These are phyloP conservation scores for Muricea muricata DNA, from an alignment of 92 coral and sea anemone genomes.

Conservation along the genomic window DNA sequence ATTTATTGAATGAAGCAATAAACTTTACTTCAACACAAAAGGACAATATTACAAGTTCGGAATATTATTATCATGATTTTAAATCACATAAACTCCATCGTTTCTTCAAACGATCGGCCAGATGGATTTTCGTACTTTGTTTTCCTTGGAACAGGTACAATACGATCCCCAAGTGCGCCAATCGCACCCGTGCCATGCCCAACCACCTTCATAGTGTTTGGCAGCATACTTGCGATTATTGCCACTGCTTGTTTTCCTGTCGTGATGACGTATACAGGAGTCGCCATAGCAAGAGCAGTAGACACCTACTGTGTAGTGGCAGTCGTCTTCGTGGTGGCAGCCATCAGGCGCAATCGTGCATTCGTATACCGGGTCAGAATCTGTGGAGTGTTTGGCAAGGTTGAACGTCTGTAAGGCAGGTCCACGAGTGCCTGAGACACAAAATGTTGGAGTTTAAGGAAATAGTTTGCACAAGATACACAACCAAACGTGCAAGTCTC, in stretches of 20 bases:
- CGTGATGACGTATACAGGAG: constrained; percentile 27
- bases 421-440: background rate
- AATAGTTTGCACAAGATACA: too few relatives aligned
- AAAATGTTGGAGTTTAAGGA: background rate
- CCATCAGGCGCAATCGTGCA: constrained; percentile 38
- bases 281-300: constrained; percentile 33
- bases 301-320: constrained; percentile 12
- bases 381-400: background rate
- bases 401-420: constrained; percentile 35
- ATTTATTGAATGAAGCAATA: background rate
- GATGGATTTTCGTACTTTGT: background rate
- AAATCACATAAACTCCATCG: background rate
- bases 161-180: constrained; percentile 23
- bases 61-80: too few relatives aligned
- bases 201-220: background rate
- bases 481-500: too few relatives aligned
- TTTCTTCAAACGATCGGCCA: constrained; percentile 16
- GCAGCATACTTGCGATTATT: background rate
- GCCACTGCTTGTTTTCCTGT: background rate
- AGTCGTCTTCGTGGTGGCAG: constrained; percentile 34
- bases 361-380: constrained; percentile 30
- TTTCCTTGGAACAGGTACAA: constrained; percentile 29
- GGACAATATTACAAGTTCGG: background rate
- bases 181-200: constrained; percentile 53
- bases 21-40: background rate